Evolutionary conservation across 2,888 invertebrate genomes (phyloP).

Genomic region (Timema cristinae): DNA sequence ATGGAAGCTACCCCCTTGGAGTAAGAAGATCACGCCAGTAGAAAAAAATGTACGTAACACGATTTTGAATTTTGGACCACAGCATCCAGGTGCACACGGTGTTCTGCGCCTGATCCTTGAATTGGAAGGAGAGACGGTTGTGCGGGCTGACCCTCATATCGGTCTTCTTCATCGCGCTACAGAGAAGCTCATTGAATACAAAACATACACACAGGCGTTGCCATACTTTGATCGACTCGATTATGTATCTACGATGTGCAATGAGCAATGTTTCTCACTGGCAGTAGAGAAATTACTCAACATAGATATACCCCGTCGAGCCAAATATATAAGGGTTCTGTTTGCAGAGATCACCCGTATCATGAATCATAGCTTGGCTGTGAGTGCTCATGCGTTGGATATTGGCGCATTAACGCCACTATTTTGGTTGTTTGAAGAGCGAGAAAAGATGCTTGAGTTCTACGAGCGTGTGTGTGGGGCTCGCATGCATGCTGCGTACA

Average conservation of each 20-base stretch:
- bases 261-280: constrained; percentile 72
- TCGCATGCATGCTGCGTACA: constrained; percentile 97
- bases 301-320: constrained; percentile 70
- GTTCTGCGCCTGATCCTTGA: constrained; percentile 81
- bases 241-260: constrained; percentile 79
- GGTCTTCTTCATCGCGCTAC: constrained; percentile 84
- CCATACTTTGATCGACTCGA: constrained; percentile 87
- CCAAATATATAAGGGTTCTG: constrained; percentile 70
- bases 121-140: constrained; percentile 67
- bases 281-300: constrained; percentile 81
- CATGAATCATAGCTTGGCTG: constrained; percentile 95
- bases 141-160: constrained; percentile 62
- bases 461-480: constrained; percentile 98
- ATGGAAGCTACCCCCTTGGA: constrained; percentile 33
- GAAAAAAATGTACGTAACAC: constrained; percentile 26
- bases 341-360: constrained; percentile 92
- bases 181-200: constrained; percentile 85
- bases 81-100: constrained; percentile 90
- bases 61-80: constrained; percentile 78
- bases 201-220: constrained; percentile 77
- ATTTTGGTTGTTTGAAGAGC: constrained; percentile 98
- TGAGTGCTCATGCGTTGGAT: constrained; percentile 95
- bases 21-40: constrained; percentile 24
- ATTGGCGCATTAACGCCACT: constrained; percentile 97
- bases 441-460: constrained; percentile 98